A percentile compares a stretch with the other conserved stretches of the same genome.
phyloP scores from a whole-genome alignment of 2,113 vertebrate genomes.

The Okapia johnstoni region DNA sequence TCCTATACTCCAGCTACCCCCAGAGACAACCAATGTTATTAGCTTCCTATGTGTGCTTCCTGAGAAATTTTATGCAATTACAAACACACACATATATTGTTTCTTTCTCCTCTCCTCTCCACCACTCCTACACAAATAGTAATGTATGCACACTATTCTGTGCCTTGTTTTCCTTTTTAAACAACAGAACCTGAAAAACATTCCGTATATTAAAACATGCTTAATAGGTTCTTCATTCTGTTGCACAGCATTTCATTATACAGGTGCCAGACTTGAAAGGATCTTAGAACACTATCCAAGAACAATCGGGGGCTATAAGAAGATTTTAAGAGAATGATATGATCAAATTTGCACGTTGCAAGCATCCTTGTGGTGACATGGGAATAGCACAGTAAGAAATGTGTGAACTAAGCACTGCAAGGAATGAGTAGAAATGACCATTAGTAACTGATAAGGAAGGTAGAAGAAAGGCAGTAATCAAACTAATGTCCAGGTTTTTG shows the following conservation, averaged over 20 bases:
- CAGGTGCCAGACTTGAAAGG: neutral
- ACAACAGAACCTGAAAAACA: neutral
- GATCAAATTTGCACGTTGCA: neutral
- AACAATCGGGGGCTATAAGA: neutral
- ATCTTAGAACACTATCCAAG: neutral
- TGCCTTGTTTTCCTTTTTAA: neutral
- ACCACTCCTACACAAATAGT: neutral
- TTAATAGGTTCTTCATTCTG: neutral
- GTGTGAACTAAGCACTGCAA: neutral
- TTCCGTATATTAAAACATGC: neutral
- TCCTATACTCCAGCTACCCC: neutral
- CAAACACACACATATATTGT: neutral
- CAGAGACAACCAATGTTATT: neutral
- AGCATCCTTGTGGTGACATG: neutral
- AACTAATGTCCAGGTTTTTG: neutral
- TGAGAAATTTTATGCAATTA: slow-evolving; percentile 2
- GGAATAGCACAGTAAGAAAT: neutral
- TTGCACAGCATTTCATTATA: neutral
- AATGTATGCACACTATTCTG: neutral
- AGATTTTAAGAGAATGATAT: neutral
- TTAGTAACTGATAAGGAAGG: neutral
- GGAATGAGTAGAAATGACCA: neutral
- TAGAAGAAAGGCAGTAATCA: neutral
- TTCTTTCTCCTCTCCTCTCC: neutral
- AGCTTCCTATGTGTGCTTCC: neutral